Evolutionary conservation across 2,797 vertebrate genomes (phyloP).

Genomic region (Oophaga sylvatica): DNA sequence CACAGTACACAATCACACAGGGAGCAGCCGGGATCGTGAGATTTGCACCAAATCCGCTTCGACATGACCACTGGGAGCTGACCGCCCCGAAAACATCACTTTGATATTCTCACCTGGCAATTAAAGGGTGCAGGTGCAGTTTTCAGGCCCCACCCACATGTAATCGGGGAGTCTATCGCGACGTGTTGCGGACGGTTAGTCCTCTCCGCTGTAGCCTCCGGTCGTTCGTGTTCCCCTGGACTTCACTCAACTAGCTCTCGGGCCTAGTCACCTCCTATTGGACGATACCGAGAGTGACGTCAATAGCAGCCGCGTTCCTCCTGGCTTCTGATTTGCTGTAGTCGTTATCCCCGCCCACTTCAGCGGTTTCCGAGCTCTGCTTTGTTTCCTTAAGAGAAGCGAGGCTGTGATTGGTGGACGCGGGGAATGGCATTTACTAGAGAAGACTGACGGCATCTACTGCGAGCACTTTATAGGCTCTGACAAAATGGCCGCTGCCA

Average conservation of each 20-base stretch:
- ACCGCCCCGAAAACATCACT: background rate
- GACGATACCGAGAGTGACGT: background rate
- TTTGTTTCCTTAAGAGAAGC: background rate
- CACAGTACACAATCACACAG: background rate
- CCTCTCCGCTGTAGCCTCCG: background rate
- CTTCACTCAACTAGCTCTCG: slow-evolving; percentile 28
- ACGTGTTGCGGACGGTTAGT: background rate
- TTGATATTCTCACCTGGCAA: background rate
- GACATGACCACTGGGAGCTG: background rate
- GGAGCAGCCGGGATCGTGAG: background rate
- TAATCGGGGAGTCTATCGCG: background rate
- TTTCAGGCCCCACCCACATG: background rate
- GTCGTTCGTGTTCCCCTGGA: slow-evolving; percentile 2
- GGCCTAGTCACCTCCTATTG: slow-evolving; percentile 28
- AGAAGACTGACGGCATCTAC: accelerated
- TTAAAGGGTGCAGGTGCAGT: background rate
- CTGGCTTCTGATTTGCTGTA: background rate
- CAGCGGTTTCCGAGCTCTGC: background rate
- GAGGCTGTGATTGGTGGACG: background rate
- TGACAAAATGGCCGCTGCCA: background rate
- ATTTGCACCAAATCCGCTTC: background rate
- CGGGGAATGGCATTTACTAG: background rate
- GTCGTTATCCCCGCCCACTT: background rate
- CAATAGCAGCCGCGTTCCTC: background rate
- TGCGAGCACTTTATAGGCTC: background rate